Percentiles rank a stretch among this genome's conserved stretches.
phyloP scores from a whole-genome alignment of 2,888 invertebrate species.

The Tenthredo notha region DNA sequence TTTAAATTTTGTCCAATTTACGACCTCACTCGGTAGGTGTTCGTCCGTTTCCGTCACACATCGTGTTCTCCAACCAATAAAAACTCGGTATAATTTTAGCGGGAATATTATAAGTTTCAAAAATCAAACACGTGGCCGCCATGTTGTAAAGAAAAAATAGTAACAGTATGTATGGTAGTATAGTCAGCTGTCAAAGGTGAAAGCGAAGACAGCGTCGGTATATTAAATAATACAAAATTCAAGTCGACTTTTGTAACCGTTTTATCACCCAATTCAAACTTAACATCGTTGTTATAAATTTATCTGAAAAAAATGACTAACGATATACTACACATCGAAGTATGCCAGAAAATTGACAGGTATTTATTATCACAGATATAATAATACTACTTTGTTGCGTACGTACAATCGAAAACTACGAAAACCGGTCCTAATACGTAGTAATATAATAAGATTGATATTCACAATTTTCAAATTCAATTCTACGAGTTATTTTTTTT shows the following conservation, averaged over 20 bases:
- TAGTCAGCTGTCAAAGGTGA: constrained; percentile 20
- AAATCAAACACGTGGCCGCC: constrained; percentile 30
- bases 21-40: neutral
- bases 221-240: neutral
- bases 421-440: neutral
- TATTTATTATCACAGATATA: constrained; percentile 56
- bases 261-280: neutral
- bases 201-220: neutral
- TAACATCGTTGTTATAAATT: neutral
- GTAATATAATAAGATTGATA: neutral
- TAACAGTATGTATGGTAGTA: neutral
- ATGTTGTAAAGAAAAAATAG: constrained; percentile 14
- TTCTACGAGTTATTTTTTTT: neutral
- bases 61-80: neutral
- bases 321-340: constrained; percentile 69
- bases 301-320: constrained; percentile 26
- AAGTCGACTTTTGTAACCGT: neutral
- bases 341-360: constrained; percentile 73
- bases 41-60: neutral
- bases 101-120: neutral
- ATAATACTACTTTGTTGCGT: neutral
- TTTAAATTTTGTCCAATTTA: constrained; percentile 28
- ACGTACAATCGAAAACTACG: neutral
- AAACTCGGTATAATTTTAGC: neutral
- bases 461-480: neutral